These are phyloP conservation scores for Sisor rabdophorus DNA, from an alignment of 2,113 vertebrate genomes.

Conservation along the genomic window DNA sequence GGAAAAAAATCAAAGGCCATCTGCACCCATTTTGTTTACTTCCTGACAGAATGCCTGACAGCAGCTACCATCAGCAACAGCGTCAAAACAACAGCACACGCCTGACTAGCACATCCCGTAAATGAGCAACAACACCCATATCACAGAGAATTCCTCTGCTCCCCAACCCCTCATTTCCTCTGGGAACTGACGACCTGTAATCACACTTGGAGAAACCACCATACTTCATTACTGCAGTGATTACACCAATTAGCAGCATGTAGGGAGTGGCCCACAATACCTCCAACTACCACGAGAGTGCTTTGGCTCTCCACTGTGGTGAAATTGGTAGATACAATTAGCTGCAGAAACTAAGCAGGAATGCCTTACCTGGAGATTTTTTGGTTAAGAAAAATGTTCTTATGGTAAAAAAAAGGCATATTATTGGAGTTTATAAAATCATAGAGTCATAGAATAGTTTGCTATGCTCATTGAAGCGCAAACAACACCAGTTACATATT, in stretches of 20 bases:
- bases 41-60: constrained; percentile 65
- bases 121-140: constrained; percentile 58
- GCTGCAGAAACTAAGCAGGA: not conserved
- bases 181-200: constrained; percentile 52
- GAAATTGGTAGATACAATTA: constrained; percentile 23
- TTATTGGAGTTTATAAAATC: not conserved
- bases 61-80: constrained; percentile 63
- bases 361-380: not conserved
- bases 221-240: constrained; percentile 54
- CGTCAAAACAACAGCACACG: constrained; percentile 70
- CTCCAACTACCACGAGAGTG: constrained; percentile 36
- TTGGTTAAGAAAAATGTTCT: too few relatives aligned
- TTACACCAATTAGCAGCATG: constrained; percentile 57
- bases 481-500: constrained; percentile 42
- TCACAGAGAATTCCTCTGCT: constrained; percentile 51
- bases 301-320: constrained; percentile 28
- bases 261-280: constrained; percentile 52
- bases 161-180: constrained; percentile 56
- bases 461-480: constrained; percentile 9
- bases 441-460: not conserved
- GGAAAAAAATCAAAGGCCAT: constrained; percentile 44
- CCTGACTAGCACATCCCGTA: constrained; percentile 69
- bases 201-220: constrained; percentile 51
- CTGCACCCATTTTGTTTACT: constrained; percentile 66
- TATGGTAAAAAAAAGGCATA: not conserved